Evolutionary conservation across 2,113 vertebrate species (phyloP), one percentile per base, ranked within the genome.

Genomic region (Gopherus flavomarginatus): DNA sequence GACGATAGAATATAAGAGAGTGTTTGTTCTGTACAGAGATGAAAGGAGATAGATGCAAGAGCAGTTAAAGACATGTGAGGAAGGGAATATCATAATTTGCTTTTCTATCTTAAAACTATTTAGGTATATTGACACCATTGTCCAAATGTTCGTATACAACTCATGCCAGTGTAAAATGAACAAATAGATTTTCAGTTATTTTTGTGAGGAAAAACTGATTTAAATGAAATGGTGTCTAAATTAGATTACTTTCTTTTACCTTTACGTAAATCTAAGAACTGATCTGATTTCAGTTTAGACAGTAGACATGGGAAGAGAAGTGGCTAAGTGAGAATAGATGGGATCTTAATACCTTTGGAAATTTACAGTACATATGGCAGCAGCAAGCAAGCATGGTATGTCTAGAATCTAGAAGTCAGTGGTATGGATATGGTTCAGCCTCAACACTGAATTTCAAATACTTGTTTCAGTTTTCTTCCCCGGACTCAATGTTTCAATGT

Each of bases 81-180:
- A 50, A 92, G 21, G 85, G n/a, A 90, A 90, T 90, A 83, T 90
- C 82, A 79, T 81, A 72, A 35, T 90, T 95, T 94, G 49, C 80
- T 94, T 86, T 96, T 88, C 72, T 89, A 95, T 65, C 90, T 96
- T 90, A 57, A 89, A 93, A n/a, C 77, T 81, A 72, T 62, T 95
- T 90, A 93, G 53, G 80, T 85, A 42, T 50, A 50, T 97, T 93
- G 94, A 81, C 93, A 97, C 79, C 93, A 17, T 93, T 95, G 89
- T 90, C 59, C 57, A 90, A 93, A 94, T 88, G 86, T 85, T 97
- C 82, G n/a, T 82, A 84, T 95, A 94, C 50, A 96, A 90, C n/a
- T 27, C 89, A 88, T 85, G 44, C 72, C 86, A 81, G 53, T 83
- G 72, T 78, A 92, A 90, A 80, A 86, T 92, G 50, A 96, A 86